Conservation (phyloP, 2,888 invertebrate genomes). For the Epinotia ramella region DNA sequence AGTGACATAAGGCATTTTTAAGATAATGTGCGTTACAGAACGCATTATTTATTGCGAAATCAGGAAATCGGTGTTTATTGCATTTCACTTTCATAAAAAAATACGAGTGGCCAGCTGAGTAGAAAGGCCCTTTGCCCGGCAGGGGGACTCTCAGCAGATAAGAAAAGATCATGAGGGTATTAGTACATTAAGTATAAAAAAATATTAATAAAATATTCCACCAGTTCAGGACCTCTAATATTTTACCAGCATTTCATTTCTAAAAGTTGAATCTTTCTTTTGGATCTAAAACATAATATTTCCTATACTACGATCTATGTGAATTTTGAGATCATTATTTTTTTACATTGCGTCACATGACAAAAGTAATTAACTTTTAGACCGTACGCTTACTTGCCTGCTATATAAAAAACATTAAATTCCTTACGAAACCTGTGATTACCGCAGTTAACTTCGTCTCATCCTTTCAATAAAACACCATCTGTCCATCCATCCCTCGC, state of each 20-base stretch:
- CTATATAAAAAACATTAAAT: background rate
- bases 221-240: no score
- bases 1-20: background rate
- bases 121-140: background rate
- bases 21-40: constrained; percentile 1
- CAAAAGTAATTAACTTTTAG: no score
- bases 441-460: constrained; percentile 4
- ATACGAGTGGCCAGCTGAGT: background rate
- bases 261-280: no score
- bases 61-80: constrained; percentile 30
- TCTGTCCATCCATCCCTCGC: background rate
- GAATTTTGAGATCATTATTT: no score
- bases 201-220: no score
- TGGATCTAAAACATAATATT: no score
- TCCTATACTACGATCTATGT: no score
- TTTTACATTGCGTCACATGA: no score
- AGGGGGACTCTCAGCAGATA: background rate
- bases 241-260: no score
- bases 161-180: background rate
- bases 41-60: constrained; percentile 38
- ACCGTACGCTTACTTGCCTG: background rate
- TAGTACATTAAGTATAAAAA: no score
- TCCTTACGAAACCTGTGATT: constrained; percentile 7
- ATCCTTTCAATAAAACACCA: constrained; percentile 10
- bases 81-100: constrained; percentile 4